These are phyloP conservation scores for Alaudala cheleensis DNA, from an alignment of 2,113 vertebrate species.

Conservation along the genomic window DNA sequence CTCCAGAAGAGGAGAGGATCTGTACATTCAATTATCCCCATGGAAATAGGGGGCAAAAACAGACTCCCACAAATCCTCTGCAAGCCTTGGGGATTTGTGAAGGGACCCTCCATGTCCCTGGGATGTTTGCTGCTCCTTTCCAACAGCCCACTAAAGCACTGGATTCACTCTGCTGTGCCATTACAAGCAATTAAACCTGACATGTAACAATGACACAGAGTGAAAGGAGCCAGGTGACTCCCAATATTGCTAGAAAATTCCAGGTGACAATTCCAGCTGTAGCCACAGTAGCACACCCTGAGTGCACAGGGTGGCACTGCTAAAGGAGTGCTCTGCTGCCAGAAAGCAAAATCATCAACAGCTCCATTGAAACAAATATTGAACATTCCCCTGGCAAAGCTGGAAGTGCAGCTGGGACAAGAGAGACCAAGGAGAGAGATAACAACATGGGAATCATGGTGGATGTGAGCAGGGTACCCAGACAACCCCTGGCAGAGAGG, in stretches of 20 bases:
- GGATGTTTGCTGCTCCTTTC: neutral
- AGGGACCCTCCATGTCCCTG: accelerated
- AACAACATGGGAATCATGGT: neutral
- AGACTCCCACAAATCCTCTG: neutral
- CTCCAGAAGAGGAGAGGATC: neutral
- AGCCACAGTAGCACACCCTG: accelerated
- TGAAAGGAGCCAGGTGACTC: neutral
- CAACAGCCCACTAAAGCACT: neutral
- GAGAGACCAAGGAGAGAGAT: neutral
- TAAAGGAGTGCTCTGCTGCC: neutral
- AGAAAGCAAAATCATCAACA: neutral
- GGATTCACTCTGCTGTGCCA: neutral
- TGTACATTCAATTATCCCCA: neutral
- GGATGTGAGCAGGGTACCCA: neutral
- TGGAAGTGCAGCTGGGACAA: neutral
- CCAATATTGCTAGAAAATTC: neutral
- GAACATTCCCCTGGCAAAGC: neutral
- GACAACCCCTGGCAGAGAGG: accelerated
- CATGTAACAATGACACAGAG: neutral
- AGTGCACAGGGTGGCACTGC: neutral
- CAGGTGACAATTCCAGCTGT: neutral
- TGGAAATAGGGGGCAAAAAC: accelerated
- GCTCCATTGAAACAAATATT: accelerated
- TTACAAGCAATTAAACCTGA: neutral
- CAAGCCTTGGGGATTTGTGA: neutral